A percentile compares a stretch with the other conserved stretches of the same genome.
Evolutionary conservation across 2,888 invertebrate species (phyloP).

Genomic region (Erebia palarica): DNA sequence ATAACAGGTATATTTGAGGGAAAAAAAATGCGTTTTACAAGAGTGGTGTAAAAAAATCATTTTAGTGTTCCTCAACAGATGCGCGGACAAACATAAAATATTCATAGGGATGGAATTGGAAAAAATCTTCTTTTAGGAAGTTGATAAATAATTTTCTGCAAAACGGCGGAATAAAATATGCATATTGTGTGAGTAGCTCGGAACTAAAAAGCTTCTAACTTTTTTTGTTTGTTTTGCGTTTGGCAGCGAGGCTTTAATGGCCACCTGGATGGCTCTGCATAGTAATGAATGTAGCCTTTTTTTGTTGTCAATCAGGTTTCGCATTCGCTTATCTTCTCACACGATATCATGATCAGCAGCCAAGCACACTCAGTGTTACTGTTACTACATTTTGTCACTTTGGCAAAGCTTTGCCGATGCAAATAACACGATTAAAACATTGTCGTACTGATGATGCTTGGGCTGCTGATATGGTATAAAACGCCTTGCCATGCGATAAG

Average conservation of each 20-base stretch:
- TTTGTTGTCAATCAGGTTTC: neutral
- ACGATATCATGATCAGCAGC: too few species aligned
- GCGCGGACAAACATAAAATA: conserved; percentile 43
- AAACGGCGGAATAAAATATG: conserved; percentile 23
- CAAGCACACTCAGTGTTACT: too few species aligned
- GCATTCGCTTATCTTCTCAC: too few species aligned
- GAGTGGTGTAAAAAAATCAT: conserved; percentile 40
- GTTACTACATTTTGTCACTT: too few species aligned
- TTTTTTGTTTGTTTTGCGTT: conserved; percentile 17
- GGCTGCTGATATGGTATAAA: too few species aligned
- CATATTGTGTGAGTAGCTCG: conserved; percentile 11
- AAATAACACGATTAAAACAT: too few species aligned
- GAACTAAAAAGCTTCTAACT: conserved; percentile 12
- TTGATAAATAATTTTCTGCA: conserved; percentile 39
- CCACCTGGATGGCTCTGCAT: conserved; percentile 13
- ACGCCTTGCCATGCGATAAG: too few species aligned
- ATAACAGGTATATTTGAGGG: conserved; percentile 10
- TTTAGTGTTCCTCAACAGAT: conserved; percentile 39
- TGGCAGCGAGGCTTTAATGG: neutral
- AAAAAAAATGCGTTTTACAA: neutral
- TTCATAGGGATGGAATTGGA: conserved; percentile 43
- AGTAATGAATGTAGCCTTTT: neutral
- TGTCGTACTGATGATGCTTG: too few species aligned
- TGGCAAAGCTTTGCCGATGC: too few species aligned
- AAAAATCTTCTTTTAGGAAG: conserved; percentile 39